phyloP scores from a whole-genome alignment of 2,888 invertebrate genomes.

The Xestia sexstrigata region DNA sequence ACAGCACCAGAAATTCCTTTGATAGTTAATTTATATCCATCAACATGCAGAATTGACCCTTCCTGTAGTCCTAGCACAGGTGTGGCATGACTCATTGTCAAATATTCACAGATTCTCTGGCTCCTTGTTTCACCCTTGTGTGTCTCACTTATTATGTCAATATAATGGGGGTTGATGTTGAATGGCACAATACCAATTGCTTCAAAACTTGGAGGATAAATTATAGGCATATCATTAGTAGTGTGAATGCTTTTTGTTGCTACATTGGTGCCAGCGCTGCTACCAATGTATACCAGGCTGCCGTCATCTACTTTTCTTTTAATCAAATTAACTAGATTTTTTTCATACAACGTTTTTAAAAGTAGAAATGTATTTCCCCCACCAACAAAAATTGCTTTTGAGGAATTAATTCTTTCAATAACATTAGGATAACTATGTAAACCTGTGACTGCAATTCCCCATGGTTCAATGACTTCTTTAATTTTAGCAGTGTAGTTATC shows the following conservation, averaged over 20 bases:
- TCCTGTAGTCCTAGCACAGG: constrained; percentile 94
- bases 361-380: constrained; percentile 96
- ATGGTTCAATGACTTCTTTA: constrained; percentile 90
- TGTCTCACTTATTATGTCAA: constrained; percentile 91
- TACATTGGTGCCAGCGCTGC: constrained; percentile 96
- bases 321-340: constrained; percentile 92
- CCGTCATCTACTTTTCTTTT: constrained; percentile 91
- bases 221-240: constrained; percentile 97
- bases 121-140: constrained; percentile 96
- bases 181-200: constrained; percentile 94
- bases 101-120: constrained; percentile 93
- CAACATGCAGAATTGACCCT: constrained; percentile 92
- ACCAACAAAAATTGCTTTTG: constrained; percentile 94
- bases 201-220: constrained; percentile 93
- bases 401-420: constrained; percentile 89
- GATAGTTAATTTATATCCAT: constrained; percentile 90
- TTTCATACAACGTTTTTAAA: constrained; percentile 93
- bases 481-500: constrained; percentile 92
- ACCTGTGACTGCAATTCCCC: constrained; percentile 92
- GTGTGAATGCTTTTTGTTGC: constrained; percentile 95
- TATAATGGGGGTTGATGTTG: constrained; percentile 96
- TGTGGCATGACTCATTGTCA: constrained; percentile 90
- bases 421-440: constrained; percentile 92
- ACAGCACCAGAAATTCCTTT: constrained; percentile 92
- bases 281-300: constrained; percentile 93